Base-by-base conservation (phyloP, 2,113 vertebrate genomes). In the Ammodytes dubius region DNA sequence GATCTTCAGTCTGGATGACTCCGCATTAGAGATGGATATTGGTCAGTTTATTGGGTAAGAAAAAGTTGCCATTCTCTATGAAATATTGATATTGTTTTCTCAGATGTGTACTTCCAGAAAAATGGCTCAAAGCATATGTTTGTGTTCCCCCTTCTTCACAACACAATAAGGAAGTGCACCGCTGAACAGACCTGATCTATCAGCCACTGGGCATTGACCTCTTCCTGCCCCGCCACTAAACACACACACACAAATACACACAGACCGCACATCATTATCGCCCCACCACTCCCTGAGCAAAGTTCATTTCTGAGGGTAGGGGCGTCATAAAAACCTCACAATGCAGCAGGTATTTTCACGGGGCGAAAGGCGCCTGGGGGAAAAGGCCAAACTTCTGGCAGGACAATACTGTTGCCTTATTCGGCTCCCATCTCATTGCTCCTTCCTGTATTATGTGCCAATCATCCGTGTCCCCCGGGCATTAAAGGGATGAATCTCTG, bases 231-330 rank as follows among this genome's bases (percentile, higher is more conserved):
- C 63, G 64, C 27, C 43, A 74, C 10, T 17, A 45, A 19, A 49
- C 37, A 63, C 10, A 27, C 27, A 27, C 27, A 27, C 27, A 57
- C 52, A 72, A 4, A 47, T 4, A 74, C 11, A 79, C 68, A 79
- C 54, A 65, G 6, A 66, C 52, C 60, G 15, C 15, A 82, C 43
- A 67, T 57, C 43, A 59, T 81, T 81, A 86, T 80, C 59, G 74
- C 42, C 46, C 45, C 9, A 70, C 58, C 81, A 49, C 68, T 68
- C 81, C 81, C 59, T 69, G 82, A 78, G 70, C 88, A 92, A 93
- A 91, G 88, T 90, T 89, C 87, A 87, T 60, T 68, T 76, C 59
- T 66, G 58, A 82, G 73, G 6, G 46, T 35, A 80, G 68, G 75
- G 49, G 78, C 40, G 0, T 58, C 65, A 82, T 85, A 81, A 80